Base-by-base conservation (phyloP, 2,113 vertebrate species). In the Limanda limanda region DNA sequence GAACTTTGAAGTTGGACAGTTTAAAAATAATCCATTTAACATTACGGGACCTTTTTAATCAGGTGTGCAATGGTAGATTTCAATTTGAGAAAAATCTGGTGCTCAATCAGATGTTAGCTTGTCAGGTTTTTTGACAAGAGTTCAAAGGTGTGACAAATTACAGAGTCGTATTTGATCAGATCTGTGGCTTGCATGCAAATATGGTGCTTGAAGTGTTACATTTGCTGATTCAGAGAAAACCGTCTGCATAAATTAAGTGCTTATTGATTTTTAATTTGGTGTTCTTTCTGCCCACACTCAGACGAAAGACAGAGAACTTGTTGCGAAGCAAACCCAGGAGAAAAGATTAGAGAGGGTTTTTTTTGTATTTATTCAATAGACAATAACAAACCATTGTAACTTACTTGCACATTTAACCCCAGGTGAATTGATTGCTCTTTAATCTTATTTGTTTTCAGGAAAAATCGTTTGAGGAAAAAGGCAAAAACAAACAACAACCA, bases 151-250 rank as follows among this genome's bases (percentile, higher is more conserved):
- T 18, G 15, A 54, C 9, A 25, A 20, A 25, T 25, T n/a, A 7
- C 54, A 1, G 1, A 27, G 42, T 58, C 54, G 69, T 47, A 47
- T 68, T 68, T 64, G 42, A 74, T 65, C 18, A 45, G 2, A 71
- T 7, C 2, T 57, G 23, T 51, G 20, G 10, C 21, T 40, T 51
- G 23, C 71, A 58, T 42, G 40, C 40, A 58, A 62, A 68, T 31
- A 31, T 13, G 61, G 42, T 15, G 57, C 42, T 57, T 23, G 14
- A 23, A 25, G 18, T 11, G 23, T 58, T 60, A 27, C 58, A 76
- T 54, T 47, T 65, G 69, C 60, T 81, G 74, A 74, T 66, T 66
- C 69, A 74, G 74, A 73, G 54, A n/a, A 47, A 74, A 65, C 31
- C 55, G 11, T 63, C 24, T 52, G 54, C 65, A 54, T 64, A 76